These are phyloP conservation scores for Acanthurus tractus DNA, from an alignment of 2,797 vertebrate genomes.

Conservation along the genomic window DNA sequence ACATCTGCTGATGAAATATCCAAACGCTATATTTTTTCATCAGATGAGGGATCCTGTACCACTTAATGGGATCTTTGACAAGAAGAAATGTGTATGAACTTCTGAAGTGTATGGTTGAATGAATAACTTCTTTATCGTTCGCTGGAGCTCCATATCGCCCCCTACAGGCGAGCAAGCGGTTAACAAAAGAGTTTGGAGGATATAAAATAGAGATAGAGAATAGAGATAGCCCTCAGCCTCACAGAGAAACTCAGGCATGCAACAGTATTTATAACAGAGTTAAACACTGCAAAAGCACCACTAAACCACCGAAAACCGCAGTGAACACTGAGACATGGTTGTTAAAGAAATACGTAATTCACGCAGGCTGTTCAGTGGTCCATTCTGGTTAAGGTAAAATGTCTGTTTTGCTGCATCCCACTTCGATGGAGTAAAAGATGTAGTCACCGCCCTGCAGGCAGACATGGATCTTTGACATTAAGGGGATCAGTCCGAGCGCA, in stretches of 20 bases:
- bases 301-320: not conserved
- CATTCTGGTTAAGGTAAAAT: not conserved
- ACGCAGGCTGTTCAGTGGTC: not conserved
- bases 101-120: not conserved
- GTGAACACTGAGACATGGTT: not conserved
- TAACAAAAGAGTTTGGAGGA: no score
- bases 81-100: no score
- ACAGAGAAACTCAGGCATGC: not conserved
- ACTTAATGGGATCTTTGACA: no score
- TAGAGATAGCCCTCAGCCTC: not conserved
- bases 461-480: conserved; percentile 17
- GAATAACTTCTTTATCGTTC: not conserved
- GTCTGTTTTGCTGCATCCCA: not conserved
- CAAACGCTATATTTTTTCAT: no score
- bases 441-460: conserved; percentile 16
- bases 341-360: not conserved
- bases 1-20: no score
- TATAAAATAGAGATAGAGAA: no score
- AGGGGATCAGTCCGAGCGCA: conserved; percentile 18
- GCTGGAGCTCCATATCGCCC: conserved; percentile 9
- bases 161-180: not conserved
- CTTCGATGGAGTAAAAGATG: conserved; percentile 3
- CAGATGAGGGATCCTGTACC: no score
- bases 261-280: not conserved
- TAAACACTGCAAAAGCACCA: not conserved